phyloP scores from a whole-genome alignment of 2,888 invertebrate species.

The Diaprepes abbreviatus region DNA sequence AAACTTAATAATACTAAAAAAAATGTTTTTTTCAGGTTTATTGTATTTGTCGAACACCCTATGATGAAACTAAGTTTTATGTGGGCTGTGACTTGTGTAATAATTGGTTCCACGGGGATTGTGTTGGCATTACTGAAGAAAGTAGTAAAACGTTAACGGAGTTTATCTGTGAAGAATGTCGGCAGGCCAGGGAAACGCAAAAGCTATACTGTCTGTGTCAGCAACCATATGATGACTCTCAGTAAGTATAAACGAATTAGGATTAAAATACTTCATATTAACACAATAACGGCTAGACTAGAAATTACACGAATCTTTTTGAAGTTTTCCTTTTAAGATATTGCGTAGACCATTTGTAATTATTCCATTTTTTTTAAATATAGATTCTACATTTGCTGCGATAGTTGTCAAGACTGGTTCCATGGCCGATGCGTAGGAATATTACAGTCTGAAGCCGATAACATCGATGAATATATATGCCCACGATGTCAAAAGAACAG shows the following conservation, averaged over 20 bases:
- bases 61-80: constrained; percentile 97
- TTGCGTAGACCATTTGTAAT: no score
- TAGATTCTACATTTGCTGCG: constrained; percentile 99
- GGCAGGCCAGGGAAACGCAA: constrained; percentile 87
- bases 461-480: constrained; percentile 96
- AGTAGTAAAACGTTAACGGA: constrained; percentile 91
- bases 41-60: constrained; percentile 93
- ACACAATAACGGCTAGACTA: no score
- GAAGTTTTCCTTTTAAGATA: no score
- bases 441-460: constrained; percentile 92
- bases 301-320: no score
- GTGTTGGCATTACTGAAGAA: constrained; percentile 93
- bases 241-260: constrained; percentile 83
- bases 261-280: no score
- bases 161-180: constrained; percentile 90
- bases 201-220: constrained; percentile 96
- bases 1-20: background rate
- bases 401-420: constrained; percentile 99
- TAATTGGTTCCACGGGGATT: constrained; percentile 99
- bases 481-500: constrained; percentile 95
- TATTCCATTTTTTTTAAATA: constrained; percentile 51
- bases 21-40: constrained; percentile 70
- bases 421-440: constrained; percentile 98
- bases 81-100: constrained; percentile 98
- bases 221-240: constrained; percentile 97